A percentile compares a stretch with the other conserved stretches of the same genome.
phyloP scores from a whole-genome alignment of 2,888 invertebrate species.

The Meteorus colon region DNA sequence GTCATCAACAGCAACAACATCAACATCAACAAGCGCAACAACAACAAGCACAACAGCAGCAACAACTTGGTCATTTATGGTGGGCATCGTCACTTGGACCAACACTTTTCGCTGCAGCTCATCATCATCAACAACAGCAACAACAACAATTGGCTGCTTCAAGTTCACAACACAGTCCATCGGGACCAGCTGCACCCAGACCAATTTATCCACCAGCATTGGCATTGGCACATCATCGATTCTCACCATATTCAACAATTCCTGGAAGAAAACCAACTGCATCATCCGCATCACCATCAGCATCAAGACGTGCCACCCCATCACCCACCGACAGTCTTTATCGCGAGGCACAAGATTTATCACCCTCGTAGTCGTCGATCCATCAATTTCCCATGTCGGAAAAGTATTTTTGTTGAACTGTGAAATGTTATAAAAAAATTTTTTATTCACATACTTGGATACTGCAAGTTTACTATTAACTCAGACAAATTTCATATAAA shows the following conservation, averaged over 20 bases:
- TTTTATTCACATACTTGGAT: not conserved
- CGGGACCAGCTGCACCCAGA: slow-evolving; percentile 67
- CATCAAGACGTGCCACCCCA: slow-evolving; percentile 66
- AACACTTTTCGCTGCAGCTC: slow-evolving; percentile 74
- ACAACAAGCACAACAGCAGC: slow-evolving; percentile 60
- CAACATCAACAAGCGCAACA: slow-evolving; percentile 57
- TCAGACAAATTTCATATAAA: not conserved
- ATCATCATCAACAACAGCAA: slow-evolving; percentile 77
- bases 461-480: not conserved
- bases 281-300: slow-evolving; percentile 64
- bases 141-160: slow-evolving; percentile 76
- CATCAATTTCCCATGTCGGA: slow-evolving; percentile 21
- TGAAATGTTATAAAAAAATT: not conserved
- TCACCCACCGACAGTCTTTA: slow-evolving; percentile 71
- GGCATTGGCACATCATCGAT: slow-evolving; percentile 71
- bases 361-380: slow-evolving; percentile 68
- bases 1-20: slow-evolving; percentile 63
- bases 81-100: slow-evolving; percentile 71
- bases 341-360: slow-evolving; percentile 69
- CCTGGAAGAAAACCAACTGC: slow-evolving; percentile 64
- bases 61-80: slow-evolving; percentile 67
- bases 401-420: slow-evolving; percentile 16
- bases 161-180: slow-evolving; percentile 65
- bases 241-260: slow-evolving; percentile 71
- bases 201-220: slow-evolving; percentile 69